Conservation (phyloP, 64 coral and sea anemone species). For the Montipora efflorescens region DNA sequence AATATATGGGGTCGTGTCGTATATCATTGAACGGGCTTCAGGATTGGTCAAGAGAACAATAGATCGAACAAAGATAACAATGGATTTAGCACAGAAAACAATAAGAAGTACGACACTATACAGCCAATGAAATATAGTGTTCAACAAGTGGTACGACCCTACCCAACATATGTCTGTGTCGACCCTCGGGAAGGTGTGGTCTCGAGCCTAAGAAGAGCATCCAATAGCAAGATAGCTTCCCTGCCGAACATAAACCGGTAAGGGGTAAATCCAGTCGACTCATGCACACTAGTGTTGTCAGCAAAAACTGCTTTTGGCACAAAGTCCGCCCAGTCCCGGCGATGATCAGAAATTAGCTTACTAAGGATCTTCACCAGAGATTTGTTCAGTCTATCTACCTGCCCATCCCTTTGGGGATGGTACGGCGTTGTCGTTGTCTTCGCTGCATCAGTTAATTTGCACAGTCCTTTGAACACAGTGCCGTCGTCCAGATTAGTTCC, state of each 20-base stretch:
- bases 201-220: not conserved
- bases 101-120: too few relatives aligned
- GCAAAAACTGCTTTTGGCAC: conserved; percentile 26
- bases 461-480: not conserved
- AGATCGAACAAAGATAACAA: too few relatives aligned
- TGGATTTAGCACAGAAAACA: too few relatives aligned
- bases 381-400: too few relatives aligned
- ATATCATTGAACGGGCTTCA: too few relatives aligned
- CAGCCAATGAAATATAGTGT: too few relatives aligned
- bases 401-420: not conserved
- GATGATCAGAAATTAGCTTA: too few relatives aligned
- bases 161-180: not conserved
- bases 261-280: conserved; percentile 19
- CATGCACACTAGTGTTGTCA: conserved; percentile 27
- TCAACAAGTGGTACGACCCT: not conserved
- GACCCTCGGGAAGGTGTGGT: not conserved
- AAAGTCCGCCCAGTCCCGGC: too few relatives aligned
- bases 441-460: conserved; percentile 24
- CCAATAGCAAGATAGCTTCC: not conserved
- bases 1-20: conserved; percentile 7
- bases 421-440: conserved; percentile 1
- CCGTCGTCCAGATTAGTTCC: not conserved
- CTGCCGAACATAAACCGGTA: conserved; percentile 30
- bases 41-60: too few relatives aligned
- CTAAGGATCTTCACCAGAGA: too few relatives aligned